These are phyloP conservation scores for Itoplectis maculator DNA, from an alignment of 2,888 invertebrate species.

Conservation along the genomic window DNA sequence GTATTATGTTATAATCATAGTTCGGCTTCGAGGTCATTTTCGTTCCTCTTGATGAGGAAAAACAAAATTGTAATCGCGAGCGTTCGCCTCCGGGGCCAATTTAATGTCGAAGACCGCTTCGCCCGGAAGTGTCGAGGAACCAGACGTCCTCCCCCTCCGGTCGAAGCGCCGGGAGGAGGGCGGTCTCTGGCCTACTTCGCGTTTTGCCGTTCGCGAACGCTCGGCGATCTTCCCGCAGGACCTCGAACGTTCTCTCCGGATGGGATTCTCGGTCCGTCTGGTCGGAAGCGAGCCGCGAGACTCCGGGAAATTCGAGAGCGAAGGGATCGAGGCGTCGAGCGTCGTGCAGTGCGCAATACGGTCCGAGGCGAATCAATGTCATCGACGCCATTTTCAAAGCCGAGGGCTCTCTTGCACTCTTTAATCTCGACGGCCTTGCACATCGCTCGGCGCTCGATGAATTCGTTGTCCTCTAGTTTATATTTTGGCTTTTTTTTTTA, in stretches of 20 bases:
- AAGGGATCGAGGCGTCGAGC: constrained; percentile 45
- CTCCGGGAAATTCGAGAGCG: constrained; percentile 47
- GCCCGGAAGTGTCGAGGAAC: constrained; percentile 59
- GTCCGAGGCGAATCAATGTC: constrained; percentile 67
- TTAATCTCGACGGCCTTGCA: constrained; percentile 19
- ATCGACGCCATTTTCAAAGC: constrained; percentile 69
- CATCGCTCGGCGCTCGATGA: constrained; percentile 2
- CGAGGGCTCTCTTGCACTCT: constrained; percentile 34
- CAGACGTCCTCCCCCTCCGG: constrained; percentile 10
- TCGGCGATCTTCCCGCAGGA: not conserved
- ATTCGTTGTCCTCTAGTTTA: constrained; percentile 7
- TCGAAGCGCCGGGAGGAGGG: too few relatives aligned
- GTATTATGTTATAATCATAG: constrained; percentile 8
- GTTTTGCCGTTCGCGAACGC: not conserved
- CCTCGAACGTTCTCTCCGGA: not conserved
- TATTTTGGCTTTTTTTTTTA: not conserved
- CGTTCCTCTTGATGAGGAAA: not conserved
- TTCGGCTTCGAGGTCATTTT: constrained; percentile 13
- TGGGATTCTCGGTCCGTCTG: not conserved
- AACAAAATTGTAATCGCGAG: not conserved
- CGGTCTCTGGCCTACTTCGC: constrained; percentile 45
- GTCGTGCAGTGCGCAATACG: constrained; percentile 68
- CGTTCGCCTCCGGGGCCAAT: not conserved
- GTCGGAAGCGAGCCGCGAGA: not conserved
- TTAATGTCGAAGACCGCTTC: constrained; percentile 18